These are phyloP conservation scores for Drosophila littoralis DNA, from an alignment of 1,140 invertebrate genomes.

Conservation along the genomic window DNA sequence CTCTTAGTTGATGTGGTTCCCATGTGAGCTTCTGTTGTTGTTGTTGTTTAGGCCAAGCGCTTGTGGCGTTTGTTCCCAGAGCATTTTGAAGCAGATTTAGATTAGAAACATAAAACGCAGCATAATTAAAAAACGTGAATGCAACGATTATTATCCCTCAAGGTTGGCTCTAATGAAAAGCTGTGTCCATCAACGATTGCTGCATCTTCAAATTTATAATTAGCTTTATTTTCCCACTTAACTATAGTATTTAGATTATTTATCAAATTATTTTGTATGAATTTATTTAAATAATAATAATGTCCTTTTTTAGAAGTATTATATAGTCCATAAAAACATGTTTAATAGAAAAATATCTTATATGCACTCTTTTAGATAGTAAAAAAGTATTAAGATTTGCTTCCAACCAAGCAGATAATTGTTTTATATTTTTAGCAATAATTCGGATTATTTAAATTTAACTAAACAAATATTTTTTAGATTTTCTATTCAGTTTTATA, in stretches of 20 bases:
- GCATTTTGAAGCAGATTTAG: conserved; percentile 43
- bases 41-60: neutral
- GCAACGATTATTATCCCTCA: conserved; percentile 27
- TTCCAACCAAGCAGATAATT: too few relatives aligned
- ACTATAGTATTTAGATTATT: neutral
- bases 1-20: conserved; percentile 25
- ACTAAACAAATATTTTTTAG: too few relatives aligned
- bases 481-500: too few relatives aligned
- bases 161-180: neutral
- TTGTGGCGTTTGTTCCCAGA: conserved; percentile 34
- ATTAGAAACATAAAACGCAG: conserved; percentile 61
- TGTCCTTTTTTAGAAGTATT: too few relatives aligned
- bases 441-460: too few relatives aligned
- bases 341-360: too few relatives aligned
- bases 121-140: conserved; percentile 57
- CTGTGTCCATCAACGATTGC: neutral
- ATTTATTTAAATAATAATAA: neutral
- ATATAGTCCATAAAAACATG: too few relatives aligned
- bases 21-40: conserved; percentile 35
- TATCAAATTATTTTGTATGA: neutral
- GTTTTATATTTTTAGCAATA: too few relatives aligned
- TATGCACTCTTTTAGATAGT: too few relatives aligned
- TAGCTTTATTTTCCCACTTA: too few relatives aligned
- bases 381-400: too few relatives aligned
- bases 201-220: too few relatives aligned